Base-by-base conservation (phyloP, 2,113 vertebrate species). In the Smithornis capensis region DNA sequence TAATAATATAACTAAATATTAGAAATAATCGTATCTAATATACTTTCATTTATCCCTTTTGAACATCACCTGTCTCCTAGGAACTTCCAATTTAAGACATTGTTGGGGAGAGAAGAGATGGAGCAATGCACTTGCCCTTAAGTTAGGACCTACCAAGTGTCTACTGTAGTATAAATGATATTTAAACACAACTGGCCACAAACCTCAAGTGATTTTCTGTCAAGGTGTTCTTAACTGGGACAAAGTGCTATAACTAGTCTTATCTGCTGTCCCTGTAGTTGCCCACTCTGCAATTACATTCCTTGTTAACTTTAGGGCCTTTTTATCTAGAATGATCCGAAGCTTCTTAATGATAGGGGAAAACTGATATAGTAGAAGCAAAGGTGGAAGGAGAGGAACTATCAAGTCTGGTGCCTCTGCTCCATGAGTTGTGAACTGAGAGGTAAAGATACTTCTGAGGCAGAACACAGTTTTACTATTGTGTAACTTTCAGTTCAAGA, bases 201-300 rank as follows among this genome's bases (percentile, higher is more conserved):
- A 56, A 59, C 37, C 24, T 47, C 19, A 50, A 13, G 22, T 71
- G 50, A 59, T 52, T 70, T 67, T 37, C 9, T 70, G 50, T 29
- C 17, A 42, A 25, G 19, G 19, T 82, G 15, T 75, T 85, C 56
- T 74, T 79, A 75, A 47, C 9, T 0, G 2, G 17, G 28, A 21
- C 0, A 0, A 87, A 79, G 27, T 12, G 4, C 40, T 83, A 2
- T 8, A 28, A 62, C 29, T 24, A 79, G 21, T 28, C 37, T 47
- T 37, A 5, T 19, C 23, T 64, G 44, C 35, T 79, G 6, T 22
- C 76, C 19, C 40, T 83, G 35, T 42, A 64, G 53, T 27, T 82
- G 17, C 6, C 17, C 6, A 3, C 35, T 71, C 22, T 44, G 49
- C n/a, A 40, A 24, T 63, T 85, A 37, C 14, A 14, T 47, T 82